Evolutionary conservation across 2,888 invertebrate species (phyloP).

Genomic region (Saturnia japonica): DNA sequence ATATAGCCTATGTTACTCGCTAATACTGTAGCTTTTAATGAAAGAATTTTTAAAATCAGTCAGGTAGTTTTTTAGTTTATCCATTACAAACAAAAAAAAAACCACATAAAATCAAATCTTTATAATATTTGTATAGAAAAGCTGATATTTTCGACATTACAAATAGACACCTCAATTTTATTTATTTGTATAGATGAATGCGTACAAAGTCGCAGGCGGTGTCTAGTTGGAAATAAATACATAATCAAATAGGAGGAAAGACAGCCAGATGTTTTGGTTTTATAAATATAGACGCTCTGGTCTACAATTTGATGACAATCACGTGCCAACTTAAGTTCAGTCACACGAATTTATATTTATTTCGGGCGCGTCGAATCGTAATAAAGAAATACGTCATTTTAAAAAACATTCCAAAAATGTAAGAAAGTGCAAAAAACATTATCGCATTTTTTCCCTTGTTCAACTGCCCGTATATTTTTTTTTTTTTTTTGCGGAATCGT

Average conservation of each 20-base stretch:
- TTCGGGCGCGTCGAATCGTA: not conserved
- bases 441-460: not conserved
- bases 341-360: not conserved
- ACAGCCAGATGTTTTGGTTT: not conserved
- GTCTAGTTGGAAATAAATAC: not conserved
- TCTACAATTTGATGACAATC: constrained; percentile 2
- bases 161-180: too few relatives aligned
- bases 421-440: not conserved
- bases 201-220: not conserved
- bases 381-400: not conserved
- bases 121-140: too few relatives aligned
- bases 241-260: not conserved
- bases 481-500: too few relatives aligned
- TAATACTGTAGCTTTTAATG: too few relatives aligned
- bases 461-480: not conserved
- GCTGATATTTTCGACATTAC: too few relatives aligned
- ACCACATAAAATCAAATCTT: too few relatives aligned
- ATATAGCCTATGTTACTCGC: too few relatives aligned
- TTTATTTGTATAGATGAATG: not conserved
- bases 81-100: too few relatives aligned
- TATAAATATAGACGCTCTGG: not conserved
- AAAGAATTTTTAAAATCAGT: too few relatives aligned
- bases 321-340: constrained; percentile 2
- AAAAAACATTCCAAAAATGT: not conserved
- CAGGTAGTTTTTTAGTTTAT: too few relatives aligned